These are phyloP conservation scores for Timema cristinae DNA, from an alignment of 2,888 invertebrate species.

Conservation along the genomic window DNA sequence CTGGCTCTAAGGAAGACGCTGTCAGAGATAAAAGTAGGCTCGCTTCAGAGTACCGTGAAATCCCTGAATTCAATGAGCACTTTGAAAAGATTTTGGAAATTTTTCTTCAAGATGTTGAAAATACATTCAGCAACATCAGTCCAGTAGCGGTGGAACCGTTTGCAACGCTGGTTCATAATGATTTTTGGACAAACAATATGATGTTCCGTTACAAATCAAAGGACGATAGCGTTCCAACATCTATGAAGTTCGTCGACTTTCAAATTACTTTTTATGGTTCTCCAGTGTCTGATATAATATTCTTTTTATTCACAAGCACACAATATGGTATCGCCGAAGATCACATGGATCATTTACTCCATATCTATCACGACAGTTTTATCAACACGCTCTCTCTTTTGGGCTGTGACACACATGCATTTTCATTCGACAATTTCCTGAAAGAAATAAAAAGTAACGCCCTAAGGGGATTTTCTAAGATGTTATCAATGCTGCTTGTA, in stretches of 20 bases:
- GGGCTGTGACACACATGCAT: constrained; percentile 42
- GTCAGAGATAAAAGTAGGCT: neutral
- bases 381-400: constrained; percentile 45
- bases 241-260: constrained; percentile 57
- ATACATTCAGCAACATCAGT: neutral
- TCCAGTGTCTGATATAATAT: constrained; percentile 52
- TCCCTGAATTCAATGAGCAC: constrained; percentile 25
- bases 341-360: constrained; percentile 49
- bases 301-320: constrained; percentile 52
- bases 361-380: constrained; percentile 51
- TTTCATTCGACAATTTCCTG: constrained; percentile 45
- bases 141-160: constrained; percentile 44
- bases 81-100: constrained; percentile 25
- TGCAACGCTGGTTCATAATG: constrained; percentile 53
- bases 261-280: constrained; percentile 55
- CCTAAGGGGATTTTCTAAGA: constrained; percentile 47
- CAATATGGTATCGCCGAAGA: constrained; percentile 44
- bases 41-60: no score
- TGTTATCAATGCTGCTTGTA: constrained; percentile 46
- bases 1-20: constrained; percentile 30
- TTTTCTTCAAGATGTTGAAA: no score
- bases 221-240: constrained; percentile 39
- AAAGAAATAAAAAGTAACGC: constrained; percentile 46
- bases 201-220: constrained; percentile 49
- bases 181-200: constrained; percentile 60